Evolutionary conservation across 2,113 vertebrate genomes (phyloP), one percentile per base, ranked within the genome.

Genomic region (Tachuris rubrigastra): DNA sequence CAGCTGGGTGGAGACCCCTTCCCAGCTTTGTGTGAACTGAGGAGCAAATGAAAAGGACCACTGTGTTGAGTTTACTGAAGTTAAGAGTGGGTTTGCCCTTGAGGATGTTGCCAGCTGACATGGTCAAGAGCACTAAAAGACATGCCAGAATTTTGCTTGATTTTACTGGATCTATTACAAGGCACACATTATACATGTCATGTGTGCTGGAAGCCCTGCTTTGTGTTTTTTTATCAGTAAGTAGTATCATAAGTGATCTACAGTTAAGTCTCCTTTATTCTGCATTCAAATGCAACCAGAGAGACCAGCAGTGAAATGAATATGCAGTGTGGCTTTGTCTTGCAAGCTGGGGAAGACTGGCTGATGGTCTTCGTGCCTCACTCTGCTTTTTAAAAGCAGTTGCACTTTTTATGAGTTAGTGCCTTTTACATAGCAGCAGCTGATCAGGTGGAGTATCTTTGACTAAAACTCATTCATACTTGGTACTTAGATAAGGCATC

Each of bases 161-260:
- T 84, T 74, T 85, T 42, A 56, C 59, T 68, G 31, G 35, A 30
- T 74, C 74, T 69, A 2, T 8, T 39, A 7, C 20, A 39, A 41
- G n/a, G 66, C 59, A 24, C 14, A 33, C 0, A 0, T 79, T 85
- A 18, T 3, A 0, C n/a, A 20, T 21, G 19, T 42, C 25, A 58
- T 4, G 2, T 0, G 0, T 20, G 20, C 47, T 81, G 39, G 60
- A 78, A 85, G 35, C 24, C 39, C 13, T 66, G 68, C 14, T 94
- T 52, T 42, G 33, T 79, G 50, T 0, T 59, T 44, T 94, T 73
- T 74, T 65, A 25, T 75, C 58, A 2, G 0, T 69, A 69, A 65
- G 59, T 22, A 62, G 65, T 88, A 46, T 91, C 2, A 0, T 66
- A 41, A 78, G 42, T 71, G 31, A 59, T 68, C 63, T 77, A 55